A percentile compares a stretch with the other conserved stretches of the same genome.
Conservation (phyloP, 2,888 invertebrate genomes). For the Stegophylla sp. region DNA sequence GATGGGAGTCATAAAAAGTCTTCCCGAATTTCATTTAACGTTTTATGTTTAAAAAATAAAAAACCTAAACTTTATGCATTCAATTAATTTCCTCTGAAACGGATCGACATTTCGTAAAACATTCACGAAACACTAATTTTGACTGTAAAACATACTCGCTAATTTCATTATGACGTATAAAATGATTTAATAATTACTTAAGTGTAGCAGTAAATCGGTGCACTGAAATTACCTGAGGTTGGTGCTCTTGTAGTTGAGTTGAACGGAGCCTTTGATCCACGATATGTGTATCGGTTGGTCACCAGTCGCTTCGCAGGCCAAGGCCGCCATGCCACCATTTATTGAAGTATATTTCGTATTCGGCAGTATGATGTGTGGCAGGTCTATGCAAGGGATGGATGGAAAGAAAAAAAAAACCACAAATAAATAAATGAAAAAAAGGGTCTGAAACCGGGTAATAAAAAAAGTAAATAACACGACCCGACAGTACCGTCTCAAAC, state of each 20-base stretch:
- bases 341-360: slow-evolving; percentile 44
- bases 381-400: too few relatives aligned
- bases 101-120: too few relatives aligned
- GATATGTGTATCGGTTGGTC: slow-evolving; percentile 62
- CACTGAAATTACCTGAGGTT: slow-evolving; percentile 21
- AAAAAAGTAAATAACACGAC: slow-evolving; percentile 37
- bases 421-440: slow-evolving; percentile 10
- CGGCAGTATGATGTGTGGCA: slow-evolving; percentile 53
- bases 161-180: too few relatives aligned
- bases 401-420: too few relatives aligned
- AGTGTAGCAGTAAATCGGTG: neutral
- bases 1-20: too few relatives aligned
- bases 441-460: slow-evolving; percentile 20
- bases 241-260: slow-evolving; percentile 39
- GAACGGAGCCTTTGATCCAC: slow-evolving; percentile 60
- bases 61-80: too few relatives aligned
- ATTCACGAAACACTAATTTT: too few relatives aligned
- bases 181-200: neutral
- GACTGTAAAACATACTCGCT: too few relatives aligned
- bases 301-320: slow-evolving; percentile 62
- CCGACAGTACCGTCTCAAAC: neutral
- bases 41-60: too few relatives aligned
- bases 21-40: too few relatives aligned
- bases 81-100: too few relatives aligned
- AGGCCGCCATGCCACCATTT: slow-evolving; percentile 61